phyloP scores from a whole-genome alignment of 2,888 invertebrate genomes.

The Chesias legatella region DNA sequence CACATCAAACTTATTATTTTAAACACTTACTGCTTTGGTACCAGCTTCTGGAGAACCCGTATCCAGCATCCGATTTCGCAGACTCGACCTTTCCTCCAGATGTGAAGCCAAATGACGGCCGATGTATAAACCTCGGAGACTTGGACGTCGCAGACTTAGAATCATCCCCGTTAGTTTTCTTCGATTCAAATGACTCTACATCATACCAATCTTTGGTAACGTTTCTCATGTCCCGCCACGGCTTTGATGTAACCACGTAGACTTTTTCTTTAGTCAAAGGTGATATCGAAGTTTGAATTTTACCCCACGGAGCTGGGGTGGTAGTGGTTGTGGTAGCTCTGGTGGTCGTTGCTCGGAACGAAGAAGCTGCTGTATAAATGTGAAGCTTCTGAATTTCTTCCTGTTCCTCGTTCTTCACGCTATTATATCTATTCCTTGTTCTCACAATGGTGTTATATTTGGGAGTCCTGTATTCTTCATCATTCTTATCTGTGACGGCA shows the following conservation, averaged over 20 bases:
- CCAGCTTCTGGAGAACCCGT: constrained; percentile 67
- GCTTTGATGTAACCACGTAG: constrained; percentile 90
- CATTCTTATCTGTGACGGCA: constrained; percentile 54
- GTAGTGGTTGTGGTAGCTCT: constrained; percentile 43
- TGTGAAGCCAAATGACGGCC: constrained; percentile 77
- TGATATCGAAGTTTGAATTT: constrained; percentile 85
- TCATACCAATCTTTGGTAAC: constrained; percentile 53
- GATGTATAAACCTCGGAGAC: constrained; percentile 77
- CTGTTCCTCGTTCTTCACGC: constrained; percentile 46
- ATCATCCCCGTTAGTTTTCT: constrained; percentile 46
- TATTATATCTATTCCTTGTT: constrained; percentile 44
- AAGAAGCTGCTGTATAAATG: constrained; percentile 66
- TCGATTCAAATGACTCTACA: constrained; percentile 54
- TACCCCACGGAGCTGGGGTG: constrained; percentile 82
- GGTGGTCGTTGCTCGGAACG: constrained; percentile 58
- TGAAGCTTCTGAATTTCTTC: constrained; percentile 57
- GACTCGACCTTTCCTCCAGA: constrained; percentile 54
- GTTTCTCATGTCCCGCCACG: constrained; percentile 64
- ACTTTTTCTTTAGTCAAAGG: constrained; percentile 89
- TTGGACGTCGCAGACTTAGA: constrained; percentile 54
- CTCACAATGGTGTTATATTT: constrained; percentile 62
- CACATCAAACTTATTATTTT: background rate
- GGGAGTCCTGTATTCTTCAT: constrained; percentile 37
- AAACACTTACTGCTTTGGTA: constrained; percentile 66
- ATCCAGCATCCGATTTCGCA: constrained; percentile 56